Base-by-base conservation (phyloP, 1,140 invertebrate species). In the Caenorhabditis remanei region DNA sequence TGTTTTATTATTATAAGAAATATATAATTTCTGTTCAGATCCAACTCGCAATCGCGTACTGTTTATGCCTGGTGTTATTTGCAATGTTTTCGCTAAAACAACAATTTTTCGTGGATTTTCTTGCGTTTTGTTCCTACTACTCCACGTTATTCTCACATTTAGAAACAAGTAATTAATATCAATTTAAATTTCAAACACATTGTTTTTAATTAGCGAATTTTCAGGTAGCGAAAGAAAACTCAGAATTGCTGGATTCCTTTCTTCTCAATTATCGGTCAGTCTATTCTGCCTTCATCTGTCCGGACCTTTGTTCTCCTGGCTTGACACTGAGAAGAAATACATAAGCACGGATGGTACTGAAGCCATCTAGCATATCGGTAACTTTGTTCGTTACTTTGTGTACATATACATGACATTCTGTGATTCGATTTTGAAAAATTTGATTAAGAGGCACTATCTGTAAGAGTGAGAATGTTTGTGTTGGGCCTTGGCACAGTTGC, bases 331-430 rank as follows among this genome's bases (percentile, higher is more conserved):
- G 14, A 79, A 79, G 21, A 79, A 79, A n/a, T 79, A 50, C 8
- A 50, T 79, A 13, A 79, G 71, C 41, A 50, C 71, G 7, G 71
- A 79, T 9, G 71, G 71, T 11, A 79, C 71, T 50, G 71, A 79
- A 50, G 71, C 13, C 11, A 79, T 79, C 4, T 71, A 71, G 41
- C 71, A 79, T 79, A 48, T 79, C 32, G 32, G 32, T 32, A 32
- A 32, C 32, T 3, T 3, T 21, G 7, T 43, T 46, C 9, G 24
- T 50, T 67, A 6, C 7, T 9, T 40, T 13, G 4, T 21, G 63
- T 67, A 67, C 32, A 67, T 67, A 41, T 67, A 9, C 32, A 14
- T 40, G 32, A 19, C 11, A 79, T 14, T 43, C 40, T 79, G 71
- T 79, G 71, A 50, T 46, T 14, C 32, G 32, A n/a, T 32, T 63